Percentiles rank a stretch among this genome's conserved stretches.
phyloP scores from a whole-genome alignment of 2,888 invertebrate genomes.

The Rhynchonema sp. region DNA sequence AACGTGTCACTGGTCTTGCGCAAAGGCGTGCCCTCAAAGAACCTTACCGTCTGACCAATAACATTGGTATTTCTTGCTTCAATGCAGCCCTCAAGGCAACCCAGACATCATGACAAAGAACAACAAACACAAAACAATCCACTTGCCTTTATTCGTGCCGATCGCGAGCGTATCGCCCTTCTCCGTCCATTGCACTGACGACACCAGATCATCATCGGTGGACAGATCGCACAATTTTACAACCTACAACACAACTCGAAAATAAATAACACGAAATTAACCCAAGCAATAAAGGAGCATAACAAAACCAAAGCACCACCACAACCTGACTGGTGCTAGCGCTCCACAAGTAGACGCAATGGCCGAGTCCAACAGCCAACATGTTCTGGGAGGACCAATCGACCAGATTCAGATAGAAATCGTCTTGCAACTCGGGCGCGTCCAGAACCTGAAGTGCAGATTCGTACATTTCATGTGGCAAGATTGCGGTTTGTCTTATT shows the following conservation, averaged over 20 bases:
- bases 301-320: no score
- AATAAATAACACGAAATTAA: no score
- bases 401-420: slow-evolving; percentile 93
- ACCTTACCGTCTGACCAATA: no score
- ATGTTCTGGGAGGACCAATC: slow-evolving; percentile 99
- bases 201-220: slow-evolving; percentile 69
- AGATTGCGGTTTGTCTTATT: no score
- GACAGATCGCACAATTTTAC: slow-evolving; percentile 84
- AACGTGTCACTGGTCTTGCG: no score
- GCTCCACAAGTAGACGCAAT: slow-evolving; percentile 96
- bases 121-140: no score
- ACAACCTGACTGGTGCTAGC: slow-evolving; percentile 94
- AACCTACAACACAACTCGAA: slow-evolving; percentile 40
- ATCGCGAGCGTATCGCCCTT: slow-evolving; percentile 89
- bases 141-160: slow-evolving; percentile 92
- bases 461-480: no score
- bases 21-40: no score
- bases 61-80: no score
- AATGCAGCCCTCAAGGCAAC: no score
- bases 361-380: slow-evolving; percentile 84
- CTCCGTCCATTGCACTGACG: slow-evolving; percentile 96
- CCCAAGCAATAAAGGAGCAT: no score
- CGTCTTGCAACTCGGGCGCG: slow-evolving; percentile 90
- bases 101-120: no score
- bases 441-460: slow-evolving; percentile 55